Evolutionary conservation across 64 coral and sea anemone species (phyloP), one percentile per base, ranked within the genome.

Genomic region (Actinia tenebrosa): DNA sequence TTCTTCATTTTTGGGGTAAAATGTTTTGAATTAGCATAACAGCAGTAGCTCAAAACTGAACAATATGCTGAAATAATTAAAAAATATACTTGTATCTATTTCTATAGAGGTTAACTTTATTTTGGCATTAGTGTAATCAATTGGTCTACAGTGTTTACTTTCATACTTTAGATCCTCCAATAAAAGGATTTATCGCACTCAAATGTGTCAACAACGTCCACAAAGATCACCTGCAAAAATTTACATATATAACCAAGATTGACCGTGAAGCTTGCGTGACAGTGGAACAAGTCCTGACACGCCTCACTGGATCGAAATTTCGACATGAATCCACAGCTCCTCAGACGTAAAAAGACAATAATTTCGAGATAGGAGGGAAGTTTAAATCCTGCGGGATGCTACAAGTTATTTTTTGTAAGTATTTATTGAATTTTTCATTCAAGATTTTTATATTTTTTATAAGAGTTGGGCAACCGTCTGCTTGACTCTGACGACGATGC

Each of bases 401-500:
- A 4, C 42, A 20, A n/a, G 42, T 7, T 20, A 81, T 81, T 50
- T 81, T 81, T 53, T 20, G 79, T 81, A 81, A 81, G 79, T 81
- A 81, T 81, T 81, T n/a, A 11, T 81, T 9, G 50, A 81, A 50
- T 0, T 81, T 81, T 45, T 50, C 79, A 81, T 81, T 81, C 77
- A 79, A 44, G 45, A 22, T 81, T 50, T 19, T 81, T 50, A 50
- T 7, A 11, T 44, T 44, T 81, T 81, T 53, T 81, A 81, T 50
- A 16, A 5, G 2, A 19, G 16, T 81, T 4, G 79, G 46, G 16
- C 26, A 26, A n/a, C 66, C 25, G 26, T 16, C 69, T 13, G 26
- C 23, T 75, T 9, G 63, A 5, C 47, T 23, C 63, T 66, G 69
- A 75, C 26, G 69, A 75, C 11, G 26, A 75, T 58, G 14, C 5